These are phyloP conservation scores for Thyatira batis DNA, from an alignment of 2,888 invertebrate genomes.

Conservation along the genomic window DNA sequence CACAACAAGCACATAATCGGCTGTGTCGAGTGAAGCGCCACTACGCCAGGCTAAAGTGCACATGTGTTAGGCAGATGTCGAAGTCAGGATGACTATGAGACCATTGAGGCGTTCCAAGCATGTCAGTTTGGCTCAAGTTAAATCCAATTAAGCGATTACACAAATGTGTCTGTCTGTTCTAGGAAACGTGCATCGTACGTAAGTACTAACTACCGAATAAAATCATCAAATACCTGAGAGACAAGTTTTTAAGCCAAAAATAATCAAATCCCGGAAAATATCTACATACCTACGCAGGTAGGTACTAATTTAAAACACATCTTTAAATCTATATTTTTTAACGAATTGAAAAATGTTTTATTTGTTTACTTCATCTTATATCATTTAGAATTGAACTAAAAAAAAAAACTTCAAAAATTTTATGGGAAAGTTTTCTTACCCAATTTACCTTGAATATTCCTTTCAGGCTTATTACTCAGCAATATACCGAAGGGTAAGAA, in stretches of 20 bases:
- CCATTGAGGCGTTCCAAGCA: conserved; percentile 38
- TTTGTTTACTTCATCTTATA: conserved; percentile 27
- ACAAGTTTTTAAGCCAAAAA: too few relatives aligned
- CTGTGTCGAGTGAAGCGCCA: conserved; percentile 37
- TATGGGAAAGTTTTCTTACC: conserved; percentile 70
- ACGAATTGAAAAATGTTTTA: too few relatives aligned
- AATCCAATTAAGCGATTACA: conserved; percentile 34
- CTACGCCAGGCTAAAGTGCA: conserved; percentile 40
- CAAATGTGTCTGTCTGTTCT: conserved; percentile 21
- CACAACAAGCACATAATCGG: conserved; percentile 15
- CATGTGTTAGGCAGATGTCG: conserved; percentile 58
- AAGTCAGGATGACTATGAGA: conserved; percentile 45
- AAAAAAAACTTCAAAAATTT: conserved; percentile 48
- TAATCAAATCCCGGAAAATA: too few relatives aligned
- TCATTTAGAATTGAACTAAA: conserved; percentile 37
- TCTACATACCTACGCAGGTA: too few relatives aligned
- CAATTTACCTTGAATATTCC: conserved; percentile 68
- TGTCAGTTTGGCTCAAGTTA: conserved; percentile 13
- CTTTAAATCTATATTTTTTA: too few relatives aligned
- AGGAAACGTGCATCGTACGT: too few relatives aligned
- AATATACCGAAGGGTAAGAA: conserved; percentile 66
- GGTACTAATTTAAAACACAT: too few relatives aligned
- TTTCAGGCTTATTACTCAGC: conserved; percentile 68
- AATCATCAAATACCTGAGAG: too few relatives aligned
- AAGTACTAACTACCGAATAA: too few relatives aligned